Evolutionary conservation across 1,140 invertebrate genomes (phyloP).

Genomic region (Reticulitermes speratus): DNA sequence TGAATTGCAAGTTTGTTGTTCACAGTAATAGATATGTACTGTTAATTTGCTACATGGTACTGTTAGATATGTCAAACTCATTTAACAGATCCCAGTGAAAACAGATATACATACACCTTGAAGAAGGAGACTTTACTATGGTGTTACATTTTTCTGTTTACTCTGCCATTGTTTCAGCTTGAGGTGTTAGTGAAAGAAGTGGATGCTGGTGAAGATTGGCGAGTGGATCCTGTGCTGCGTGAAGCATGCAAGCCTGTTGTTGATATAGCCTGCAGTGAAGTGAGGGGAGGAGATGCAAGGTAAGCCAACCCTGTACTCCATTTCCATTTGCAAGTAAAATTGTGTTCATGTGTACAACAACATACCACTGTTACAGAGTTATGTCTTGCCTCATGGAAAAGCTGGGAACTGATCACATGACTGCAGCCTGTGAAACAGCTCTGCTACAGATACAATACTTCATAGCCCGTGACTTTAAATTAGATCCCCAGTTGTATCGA

Average conservation of each 20-base stretch:
- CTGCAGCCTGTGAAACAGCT: constrained; percentile 82
- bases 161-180: constrained; percentile 51
- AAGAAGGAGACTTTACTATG: too few species aligned
- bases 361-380: constrained; percentile 55
- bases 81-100: too few species aligned
- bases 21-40: too few species aligned
- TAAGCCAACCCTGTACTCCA: constrained; percentile 30
- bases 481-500: constrained; percentile 87
- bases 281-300: constrained; percentile 40
- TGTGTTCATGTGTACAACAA: neutral
- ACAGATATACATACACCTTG: too few species aligned
- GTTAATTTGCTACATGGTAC: too few species aligned
- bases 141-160: constrained; percentile 22
- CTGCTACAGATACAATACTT: constrained; percentile 97
- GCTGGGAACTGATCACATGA: constrained; percentile 82
- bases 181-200: constrained; percentile 76
- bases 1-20: too few species aligned
- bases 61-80: too few species aligned
- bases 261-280: constrained; percentile 65
- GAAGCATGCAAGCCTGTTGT: constrained; percentile 84
- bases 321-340: neutral
- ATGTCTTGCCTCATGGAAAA: constrained; percentile 94
- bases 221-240: constrained; percentile 84
- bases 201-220: constrained; percentile 87
- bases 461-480: constrained; percentile 88